Percentiles rank a stretch among this genome's conserved stretches.
phyloP scores from a whole-genome alignment of 1,140 invertebrate genomes.

The Diuraphis noxia region DNA sequence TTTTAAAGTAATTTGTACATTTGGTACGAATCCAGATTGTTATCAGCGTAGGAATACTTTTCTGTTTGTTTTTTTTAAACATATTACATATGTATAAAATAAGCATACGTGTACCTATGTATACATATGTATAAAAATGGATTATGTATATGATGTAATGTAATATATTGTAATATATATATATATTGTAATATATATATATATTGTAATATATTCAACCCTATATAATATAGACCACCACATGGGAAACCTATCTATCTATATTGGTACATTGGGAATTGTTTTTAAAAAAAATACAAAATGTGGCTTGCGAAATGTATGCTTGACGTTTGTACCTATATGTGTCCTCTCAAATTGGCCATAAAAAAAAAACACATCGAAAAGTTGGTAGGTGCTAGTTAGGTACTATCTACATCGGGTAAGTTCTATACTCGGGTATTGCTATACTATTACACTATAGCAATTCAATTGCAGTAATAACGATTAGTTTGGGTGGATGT shows the following conservation, averaged over 20 bases:
- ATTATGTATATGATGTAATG: background rate
- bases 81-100: background rate
- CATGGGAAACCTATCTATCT: background rate
- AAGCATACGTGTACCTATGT: background rate
- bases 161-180: too few relatives aligned
- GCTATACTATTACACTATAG: background rate
- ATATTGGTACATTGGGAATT: background rate
- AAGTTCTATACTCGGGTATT: too few relatives aligned
- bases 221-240: background rate
- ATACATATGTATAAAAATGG: background rate
- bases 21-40: slow-evolving; percentile 19
- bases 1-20: slow-evolving; percentile 4
- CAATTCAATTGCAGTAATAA: background rate
- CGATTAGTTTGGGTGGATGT: background rate
- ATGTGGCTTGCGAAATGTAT: background rate
- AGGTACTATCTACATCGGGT: background rate
- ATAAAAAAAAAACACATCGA: background rate
- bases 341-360: background rate
- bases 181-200: too few relatives aligned
- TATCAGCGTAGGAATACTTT: slow-evolving; percentile 4
- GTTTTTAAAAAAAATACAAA: background rate
- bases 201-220: background rate
- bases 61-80: background rate
- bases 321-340: background rate
- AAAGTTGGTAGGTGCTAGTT: background rate